Evolutionary conservation across 2,113 vertebrate genomes (phyloP), one percentile per base, ranked within the genome.

Genomic region (Pygoscelis antarcticus): DNA sequence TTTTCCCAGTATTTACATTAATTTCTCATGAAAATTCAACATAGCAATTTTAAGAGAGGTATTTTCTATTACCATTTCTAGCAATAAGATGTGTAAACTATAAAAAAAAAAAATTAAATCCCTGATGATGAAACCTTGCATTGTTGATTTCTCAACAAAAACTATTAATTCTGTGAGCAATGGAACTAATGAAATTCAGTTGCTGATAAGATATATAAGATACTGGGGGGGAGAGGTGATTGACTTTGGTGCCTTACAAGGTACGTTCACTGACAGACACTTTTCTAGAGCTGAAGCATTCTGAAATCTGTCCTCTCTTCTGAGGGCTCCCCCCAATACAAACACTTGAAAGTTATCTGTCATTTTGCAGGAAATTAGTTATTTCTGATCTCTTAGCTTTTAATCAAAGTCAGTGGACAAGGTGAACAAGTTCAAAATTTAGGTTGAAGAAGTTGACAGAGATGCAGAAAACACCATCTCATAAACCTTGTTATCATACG

Each of bases 1-100:
- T 66, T 97, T 92, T 79, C 71, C 74, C 44, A 71, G 36, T 34
- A 82, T 49, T 95, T 46, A 27, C 55, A 91, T 93, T 74, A 62
- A 40, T 84, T 95, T 93, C 93, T 60, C n/a, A 91, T 47, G 46
- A 95, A 92, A 74, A 89, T 18, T 80, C 87, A 92, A 84, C 18
- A 25, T 47, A 87, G 25, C 6, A 5, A 58, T 62, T 74, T 85
- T 7, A 36, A 95, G 68, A 86, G 54, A 91, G 5, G 52, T 47
- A 83, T 14, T 92, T 92, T 84, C 69, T 93, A 74, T 52, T 81
- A 58, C 46, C 58, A 55, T 80, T 52, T 83, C 83, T 40, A 81
- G 34, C 22, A 83, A 16, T 36, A 62, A 55, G 20, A 57, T 36
- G 9, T 18, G 29, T 18, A 74, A 96, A 60, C 47, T 87, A 72